A percentile compares a stretch with the other conserved stretches of the same genome.
Conservation (phyloP, 2,113 vertebrate species). For the Alouatta palliata region DNA sequence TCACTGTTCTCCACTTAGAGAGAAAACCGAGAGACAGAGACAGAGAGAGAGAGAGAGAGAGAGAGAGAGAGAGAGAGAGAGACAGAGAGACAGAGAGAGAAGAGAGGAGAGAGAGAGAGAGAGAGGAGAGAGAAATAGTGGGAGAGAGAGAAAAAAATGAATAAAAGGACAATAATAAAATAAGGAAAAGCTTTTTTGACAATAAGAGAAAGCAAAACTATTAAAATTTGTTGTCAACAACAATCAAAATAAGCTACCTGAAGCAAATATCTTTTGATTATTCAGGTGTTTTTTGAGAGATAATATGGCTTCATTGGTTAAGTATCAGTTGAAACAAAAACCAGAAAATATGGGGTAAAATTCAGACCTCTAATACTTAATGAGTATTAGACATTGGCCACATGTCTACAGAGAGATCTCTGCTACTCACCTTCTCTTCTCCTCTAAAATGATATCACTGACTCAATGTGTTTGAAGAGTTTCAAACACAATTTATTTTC, state of each 20-base stretch:
- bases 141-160: neutral
- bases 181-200: neutral
- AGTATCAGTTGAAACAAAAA: neutral
- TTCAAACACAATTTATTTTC: neutral
- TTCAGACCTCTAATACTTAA: neutral
- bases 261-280: neutral
- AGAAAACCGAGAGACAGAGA: too few relatives aligned
- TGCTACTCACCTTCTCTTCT: neutral
- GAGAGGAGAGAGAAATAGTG: too few relatives aligned
- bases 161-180: neutral
- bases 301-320: neutral
- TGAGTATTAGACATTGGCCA: neutral
- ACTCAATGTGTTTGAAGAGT: neutral
- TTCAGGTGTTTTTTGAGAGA: neutral
- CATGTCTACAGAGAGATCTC: neutral
- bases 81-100: too few relatives aligned
- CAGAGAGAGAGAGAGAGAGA: too few relatives aligned
- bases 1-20: neutral
- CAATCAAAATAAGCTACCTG: neutral
- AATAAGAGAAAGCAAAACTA: neutral
- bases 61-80: too few relatives aligned
- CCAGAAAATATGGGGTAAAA: neutral
- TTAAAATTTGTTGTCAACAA: neutral
- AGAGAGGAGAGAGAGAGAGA: too few relatives aligned
- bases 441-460: neutral